These are phyloP conservation scores for Cantharis flavilabris DNA, from an alignment of 2,888 invertebrate genomes.

Conservation along the genomic window DNA sequence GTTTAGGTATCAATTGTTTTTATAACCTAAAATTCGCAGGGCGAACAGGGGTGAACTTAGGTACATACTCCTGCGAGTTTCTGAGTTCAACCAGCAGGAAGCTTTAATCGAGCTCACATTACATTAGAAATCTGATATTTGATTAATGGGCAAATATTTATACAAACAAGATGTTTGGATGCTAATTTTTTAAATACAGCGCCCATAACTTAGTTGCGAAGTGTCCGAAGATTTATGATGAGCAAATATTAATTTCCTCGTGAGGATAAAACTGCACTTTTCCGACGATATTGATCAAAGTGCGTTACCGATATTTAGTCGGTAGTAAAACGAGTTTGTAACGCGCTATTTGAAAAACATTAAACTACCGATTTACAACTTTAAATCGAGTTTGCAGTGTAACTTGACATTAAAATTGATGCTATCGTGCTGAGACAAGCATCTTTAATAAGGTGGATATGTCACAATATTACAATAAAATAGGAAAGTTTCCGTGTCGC, in stretches of 20 bases:
- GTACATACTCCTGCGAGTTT: too few relatives aligned
- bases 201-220: not conserved
- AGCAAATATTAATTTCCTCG: not conserved
- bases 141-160: not conserved
- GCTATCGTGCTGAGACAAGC: not conserved
- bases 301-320: not conserved
- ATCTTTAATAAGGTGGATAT: constrained; percentile 1
- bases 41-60: too few relatives aligned
- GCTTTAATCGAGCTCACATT: not conserved
- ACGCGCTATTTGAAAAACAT: not conserved
- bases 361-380: not conserved
- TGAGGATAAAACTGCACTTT: not conserved
- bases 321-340: not conserved
- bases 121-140: not conserved
- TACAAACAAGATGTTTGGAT: not conserved
- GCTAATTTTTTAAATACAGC: not conserved
- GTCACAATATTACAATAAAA: not conserved
- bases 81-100: too few relatives aligned
- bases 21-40: too few relatives aligned
- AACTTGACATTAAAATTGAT: constrained; percentile 4
- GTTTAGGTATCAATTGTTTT: too few relatives aligned
- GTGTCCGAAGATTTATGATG: not conserved
- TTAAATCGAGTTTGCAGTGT: not conserved
- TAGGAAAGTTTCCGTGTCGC: not conserved
- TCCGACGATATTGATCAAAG: not conserved